phyloP scores from a whole-genome alignment of 1,140 invertebrate genomes.

The Leptinotarsa lineolata region DNA sequence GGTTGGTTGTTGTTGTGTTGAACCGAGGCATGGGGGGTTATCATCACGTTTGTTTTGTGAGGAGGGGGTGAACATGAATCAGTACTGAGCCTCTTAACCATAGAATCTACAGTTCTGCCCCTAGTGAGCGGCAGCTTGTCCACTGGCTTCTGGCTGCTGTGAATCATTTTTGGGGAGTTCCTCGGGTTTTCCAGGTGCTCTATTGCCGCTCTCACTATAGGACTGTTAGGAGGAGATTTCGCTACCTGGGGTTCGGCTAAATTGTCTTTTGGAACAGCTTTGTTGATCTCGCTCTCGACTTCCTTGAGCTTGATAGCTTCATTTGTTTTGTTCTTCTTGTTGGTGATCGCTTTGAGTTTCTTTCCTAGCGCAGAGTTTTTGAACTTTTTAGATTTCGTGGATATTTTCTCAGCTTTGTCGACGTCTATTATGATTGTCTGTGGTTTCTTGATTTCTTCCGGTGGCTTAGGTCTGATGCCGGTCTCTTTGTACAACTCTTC shows the following conservation, averaged over 20 bases:
- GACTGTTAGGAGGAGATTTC: not conserved
- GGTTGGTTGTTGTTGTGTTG: constrained; percentile 74
- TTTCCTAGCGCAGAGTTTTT: constrained; percentile 39
- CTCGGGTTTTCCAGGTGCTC: constrained; percentile 56
- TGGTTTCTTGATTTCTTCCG: constrained; percentile 33
- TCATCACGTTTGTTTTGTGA: constrained; percentile 61
- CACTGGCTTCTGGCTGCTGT: constrained; percentile 68
- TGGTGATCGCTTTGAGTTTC: constrained; percentile 44
- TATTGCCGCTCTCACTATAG: constrained; percentile 48
- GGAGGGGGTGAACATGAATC: constrained; percentile 69
- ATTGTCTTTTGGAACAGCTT: constrained; percentile 3
- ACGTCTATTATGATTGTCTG: constrained; percentile 52
- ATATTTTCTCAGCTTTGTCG: constrained; percentile 51
- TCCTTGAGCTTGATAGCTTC: constrained; percentile 27
- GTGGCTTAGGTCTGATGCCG: constrained; percentile 36
- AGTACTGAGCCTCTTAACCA: constrained; percentile 67
- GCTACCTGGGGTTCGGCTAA: constrained; percentile 2
- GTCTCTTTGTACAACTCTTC: constrained; percentile 47
- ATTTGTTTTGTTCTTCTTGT: constrained; percentile 38
- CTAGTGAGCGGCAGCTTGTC: constrained; percentile 67
- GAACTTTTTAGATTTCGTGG: constrained; percentile 39
- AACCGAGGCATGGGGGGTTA: constrained; percentile 63
- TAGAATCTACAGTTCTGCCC: constrained; percentile 66
- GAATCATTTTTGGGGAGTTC: constrained; percentile 63
- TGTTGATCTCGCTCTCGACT: constrained; percentile 16